Percentiles rank a stretch among this genome's conserved stretches.
phyloP scores from a whole-genome alignment of 2,888 invertebrate species.

The Sphaerophoria rueppellii region DNA sequence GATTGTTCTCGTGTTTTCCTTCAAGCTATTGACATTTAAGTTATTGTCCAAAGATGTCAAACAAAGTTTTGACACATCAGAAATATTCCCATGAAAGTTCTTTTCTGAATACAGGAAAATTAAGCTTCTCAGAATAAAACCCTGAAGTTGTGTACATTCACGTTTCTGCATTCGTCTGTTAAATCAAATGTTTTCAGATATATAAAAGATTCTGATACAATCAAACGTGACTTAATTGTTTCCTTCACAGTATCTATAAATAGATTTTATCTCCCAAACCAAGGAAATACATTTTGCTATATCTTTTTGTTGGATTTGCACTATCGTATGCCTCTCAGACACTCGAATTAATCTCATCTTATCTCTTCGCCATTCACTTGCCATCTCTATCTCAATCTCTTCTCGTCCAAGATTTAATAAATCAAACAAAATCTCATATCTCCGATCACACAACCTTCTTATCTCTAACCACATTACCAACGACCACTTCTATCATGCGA shows the following conservation, averaged over 20 bases:
- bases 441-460: constrained; percentile 16
- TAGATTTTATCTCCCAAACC: constrained; percentile 1
- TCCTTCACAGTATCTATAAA: not conserved
- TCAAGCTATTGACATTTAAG: too few species aligned
- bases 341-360: constrained; percentile 32
- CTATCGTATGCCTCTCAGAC: constrained; percentile 7
- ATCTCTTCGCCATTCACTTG: constrained; percentile 26
- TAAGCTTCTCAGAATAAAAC: too few species aligned
- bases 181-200: not conserved
- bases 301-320: constrained; percentile 31
- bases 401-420: constrained; percentile 24
- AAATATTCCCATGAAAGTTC: too few species aligned
- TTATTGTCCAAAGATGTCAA: too few species aligned
- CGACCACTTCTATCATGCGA: constrained; percentile 24
- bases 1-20: too few species aligned
- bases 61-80: too few species aligned
- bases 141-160: not conserved
- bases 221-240: constrained; percentile 9
- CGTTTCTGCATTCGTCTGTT: not conserved
- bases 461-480: constrained; percentile 25
- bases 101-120: too few species aligned
- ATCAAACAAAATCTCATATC: constrained; percentile 25
- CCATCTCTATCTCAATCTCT: not conserved
- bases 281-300: not conserved
- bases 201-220: not conserved